Evolutionary conservation across 1,140 invertebrate species (phyloP), one percentile per base, ranked within the genome.

Genomic region (Sesamia nonagrioides): DNA sequence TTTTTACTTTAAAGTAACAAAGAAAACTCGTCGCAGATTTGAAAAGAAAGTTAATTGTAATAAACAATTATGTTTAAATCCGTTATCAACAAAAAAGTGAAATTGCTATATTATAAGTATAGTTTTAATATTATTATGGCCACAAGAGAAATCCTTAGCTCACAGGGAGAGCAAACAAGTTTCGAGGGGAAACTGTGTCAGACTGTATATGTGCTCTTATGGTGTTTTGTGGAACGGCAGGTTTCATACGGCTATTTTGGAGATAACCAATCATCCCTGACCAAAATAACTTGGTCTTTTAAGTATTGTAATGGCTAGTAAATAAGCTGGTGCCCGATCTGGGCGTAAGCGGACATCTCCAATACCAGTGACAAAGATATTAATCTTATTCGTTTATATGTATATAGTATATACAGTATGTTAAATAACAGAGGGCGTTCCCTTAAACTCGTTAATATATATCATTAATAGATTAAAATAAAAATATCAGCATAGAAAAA

Each of bases 81-180:
- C 9, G 33, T 33, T 58, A 58, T 58, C 21, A 15, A 58, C 56
- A 33, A 58, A 58, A 58, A 58, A 58, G 56, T 58, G 56, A 58
- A 58, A 58, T 35, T 58, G 27, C 45, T n/a, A n/a, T n/a, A 37
- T 37, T 58, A 27, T 11, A 33, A 33, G 56, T 33, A 58, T 13
- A 15, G 33, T 33, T 33, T 33, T 33, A 58, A 33, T 37, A 58
- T 33, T 21, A 33, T 58, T 58, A 58, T 58, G 56, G 56, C 9
- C 56, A 33, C 56, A 15, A 58, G 56, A 21, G 56, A 33, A 58
- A 58, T 58, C 21, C 56, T 58, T 15, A 8, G 8, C 13, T 2
- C 2, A 48, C 21, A 15, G 56, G 56, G 21, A 15, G 21, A 15
- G 9, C 27, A 13, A 58, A 33, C 56, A 58, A 33, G 56, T 58